These are phyloP conservation scores for Taenaris catops DNA, from an alignment of 2,888 invertebrate genomes.

Conservation along the genomic window DNA sequence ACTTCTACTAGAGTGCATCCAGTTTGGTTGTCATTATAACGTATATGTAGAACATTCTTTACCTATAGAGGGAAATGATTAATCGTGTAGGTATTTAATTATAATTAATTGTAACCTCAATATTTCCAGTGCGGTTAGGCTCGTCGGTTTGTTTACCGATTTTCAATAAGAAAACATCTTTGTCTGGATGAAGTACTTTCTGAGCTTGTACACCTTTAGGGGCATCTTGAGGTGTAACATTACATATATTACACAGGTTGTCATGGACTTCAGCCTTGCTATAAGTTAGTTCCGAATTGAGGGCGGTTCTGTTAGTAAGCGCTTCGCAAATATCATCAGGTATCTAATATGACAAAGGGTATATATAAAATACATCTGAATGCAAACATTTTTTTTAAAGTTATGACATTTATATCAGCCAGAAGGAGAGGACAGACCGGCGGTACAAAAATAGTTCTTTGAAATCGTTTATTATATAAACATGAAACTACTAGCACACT, in stretches of 20 bases:
- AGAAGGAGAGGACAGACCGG: too few species aligned
- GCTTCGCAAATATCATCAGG: slow-evolving; percentile 68
- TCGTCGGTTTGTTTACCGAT: slow-evolving; percentile 86
- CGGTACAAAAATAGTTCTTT: too few species aligned
- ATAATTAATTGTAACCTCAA: too few species aligned
- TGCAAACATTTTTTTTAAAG: too few species aligned
- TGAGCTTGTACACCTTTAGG: slow-evolving; percentile 78
- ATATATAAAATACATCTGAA: background rate
- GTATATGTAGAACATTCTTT: too few species aligned
- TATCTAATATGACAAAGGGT: slow-evolving; percentile 33
- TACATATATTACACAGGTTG: slow-evolving; percentile 51
- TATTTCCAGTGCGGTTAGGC: slow-evolving; percentile 79
- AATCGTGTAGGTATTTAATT: too few species aligned
- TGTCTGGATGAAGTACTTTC: slow-evolving; percentile 82
- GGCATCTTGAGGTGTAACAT: slow-evolving; percentile 69
- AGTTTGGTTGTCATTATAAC: too few species aligned
- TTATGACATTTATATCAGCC: too few species aligned
- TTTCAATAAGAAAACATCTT: slow-evolving; percentile 85
- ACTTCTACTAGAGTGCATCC: too few species aligned
- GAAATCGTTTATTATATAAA: too few species aligned
- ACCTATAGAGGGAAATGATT: too few species aligned
- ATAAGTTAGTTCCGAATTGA: slow-evolving; percentile 59
- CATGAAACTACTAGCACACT: too few species aligned
- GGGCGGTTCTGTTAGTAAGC: slow-evolving; percentile 47
- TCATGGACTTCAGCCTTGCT: slow-evolving; percentile 45